Conservation (phyloP, 2,797 vertebrate species). For the Galago senegalensis region DNA sequence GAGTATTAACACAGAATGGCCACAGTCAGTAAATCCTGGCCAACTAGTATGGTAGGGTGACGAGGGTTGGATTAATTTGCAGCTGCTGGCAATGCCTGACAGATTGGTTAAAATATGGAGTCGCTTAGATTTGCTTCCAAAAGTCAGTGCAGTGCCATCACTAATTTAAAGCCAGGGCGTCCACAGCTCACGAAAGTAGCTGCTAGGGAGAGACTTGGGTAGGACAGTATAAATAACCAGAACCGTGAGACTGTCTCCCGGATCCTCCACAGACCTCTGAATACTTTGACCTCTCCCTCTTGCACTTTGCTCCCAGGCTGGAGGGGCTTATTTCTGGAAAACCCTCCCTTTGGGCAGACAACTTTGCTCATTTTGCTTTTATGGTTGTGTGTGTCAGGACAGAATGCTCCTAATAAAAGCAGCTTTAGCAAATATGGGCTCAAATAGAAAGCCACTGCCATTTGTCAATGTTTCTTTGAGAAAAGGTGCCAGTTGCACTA, state of each 20-base stretch:
- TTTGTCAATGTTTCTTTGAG: constrained; percentile 67
- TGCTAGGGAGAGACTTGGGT: not conserved
- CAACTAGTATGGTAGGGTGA: not conserved
- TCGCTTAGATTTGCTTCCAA: constrained; percentile 32
- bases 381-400: not conserved
- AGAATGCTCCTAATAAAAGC: constrained; percentile 45
- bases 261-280: not conserved
- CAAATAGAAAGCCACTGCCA: constrained; percentile 45
- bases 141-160: not conserved
- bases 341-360: not conserved
- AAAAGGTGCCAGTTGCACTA: constrained; percentile 46
- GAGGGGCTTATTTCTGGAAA: not conserved
- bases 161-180: constrained; percentile 66
- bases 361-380: not conserved
- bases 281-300: not conserved
- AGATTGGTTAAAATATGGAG: constrained; percentile 59
- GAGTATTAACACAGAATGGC: constrained; percentile 16
- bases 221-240: constrained; percentile 52
- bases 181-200: constrained; percentile 16
- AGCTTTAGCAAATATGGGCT: constrained; percentile 55
- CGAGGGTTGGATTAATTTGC: not conserved
- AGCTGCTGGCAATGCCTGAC: constrained; percentile 50
- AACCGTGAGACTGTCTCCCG: not conserved
- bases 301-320: not conserved
- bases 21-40: constrained; percentile 60